Evolutionary conservation across 1,140 invertebrate species (phyloP), one percentile per base, ranked within the genome.

Genomic region (Leptinotarsa defecta): DNA sequence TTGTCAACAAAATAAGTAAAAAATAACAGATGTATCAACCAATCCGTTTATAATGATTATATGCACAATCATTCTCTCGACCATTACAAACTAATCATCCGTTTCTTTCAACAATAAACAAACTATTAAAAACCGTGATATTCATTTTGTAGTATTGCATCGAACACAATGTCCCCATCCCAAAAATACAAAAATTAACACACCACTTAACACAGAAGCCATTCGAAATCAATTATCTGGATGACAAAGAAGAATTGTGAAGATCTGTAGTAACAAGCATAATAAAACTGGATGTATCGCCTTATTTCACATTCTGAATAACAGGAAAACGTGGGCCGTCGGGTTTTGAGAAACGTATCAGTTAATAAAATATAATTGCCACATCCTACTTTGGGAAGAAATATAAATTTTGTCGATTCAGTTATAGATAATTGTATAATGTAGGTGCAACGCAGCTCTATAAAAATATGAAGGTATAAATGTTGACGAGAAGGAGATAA

Each of bases 321-420:
- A 71, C 68, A 69, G 68, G 68, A 69, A 69, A 48, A 48, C 68
- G 68, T 69, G 68, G 68, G 68, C 15, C 17, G 64, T 15, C 52
- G 52, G 52, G 52, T 57, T 57, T 57, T 57, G 20, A 67, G 68
- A 48, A 69, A 69, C 27, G 27, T 49, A 48, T 69, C 27, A 19
- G 68, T 34, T 43, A 69, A 69, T 49, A 69, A 49, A 34, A 49
- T 27, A 48, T 69, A 69, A 69, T 69, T 69, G 68, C n/a, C 48
- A 48, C 48, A 27, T 69, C 68, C 68, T 69, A 69, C 68, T 69
- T 69, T 69, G 68, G 48, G 27, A 69, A 69, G 68, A 48, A 69
- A 69, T 69, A 15, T 69, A 27, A 69, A 69, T 48, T 69, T 69
- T 22, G n/a, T 69, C 68, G 68, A 67, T 67, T 67, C 27, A 13